Evolutionary conservation across 1,140 invertebrate genomes (phyloP).

Genomic region (Andricus grossulariae): DNA sequence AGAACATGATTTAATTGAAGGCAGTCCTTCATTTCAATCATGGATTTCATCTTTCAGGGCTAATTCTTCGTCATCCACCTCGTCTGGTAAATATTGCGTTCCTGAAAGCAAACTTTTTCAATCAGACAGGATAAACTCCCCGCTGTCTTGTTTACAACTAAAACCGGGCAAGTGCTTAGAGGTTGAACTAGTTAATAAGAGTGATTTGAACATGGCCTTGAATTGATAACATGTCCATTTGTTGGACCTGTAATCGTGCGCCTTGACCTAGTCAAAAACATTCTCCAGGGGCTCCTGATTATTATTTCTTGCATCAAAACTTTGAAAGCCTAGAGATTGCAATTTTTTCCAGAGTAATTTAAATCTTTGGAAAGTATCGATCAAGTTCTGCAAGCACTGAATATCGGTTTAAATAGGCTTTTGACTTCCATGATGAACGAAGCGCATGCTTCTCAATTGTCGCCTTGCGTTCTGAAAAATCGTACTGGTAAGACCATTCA

Average conservation of each 20-base stretch:
- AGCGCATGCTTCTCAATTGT: neutral
- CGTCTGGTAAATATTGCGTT: neutral
- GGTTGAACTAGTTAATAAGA: neutral
- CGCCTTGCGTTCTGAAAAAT: neutral
- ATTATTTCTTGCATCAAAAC: neutral
- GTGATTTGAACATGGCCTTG: neutral
- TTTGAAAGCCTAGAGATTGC: neutral
- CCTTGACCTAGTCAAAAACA: neutral
- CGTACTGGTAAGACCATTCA: neutral
- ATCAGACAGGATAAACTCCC: neutral
- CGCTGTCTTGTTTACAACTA: neutral
- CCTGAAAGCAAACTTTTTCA: neutral
- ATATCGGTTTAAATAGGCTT: neutral
- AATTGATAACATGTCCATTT: neutral
- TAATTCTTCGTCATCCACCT: neutral
- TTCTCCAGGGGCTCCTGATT: conserved; percentile 1
- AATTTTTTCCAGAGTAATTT: neutral
- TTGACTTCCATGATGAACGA: neutral
- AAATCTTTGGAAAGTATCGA: neutral
- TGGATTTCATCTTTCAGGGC: neutral
- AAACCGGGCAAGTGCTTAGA: neutral
- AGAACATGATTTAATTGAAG: neutral
- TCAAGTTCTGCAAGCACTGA: neutral
- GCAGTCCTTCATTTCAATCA: neutral
- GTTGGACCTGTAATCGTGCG: neutral